Conservation (phyloP, 2,113 vertebrate genomes). For the Xenopus laevis region DNA sequence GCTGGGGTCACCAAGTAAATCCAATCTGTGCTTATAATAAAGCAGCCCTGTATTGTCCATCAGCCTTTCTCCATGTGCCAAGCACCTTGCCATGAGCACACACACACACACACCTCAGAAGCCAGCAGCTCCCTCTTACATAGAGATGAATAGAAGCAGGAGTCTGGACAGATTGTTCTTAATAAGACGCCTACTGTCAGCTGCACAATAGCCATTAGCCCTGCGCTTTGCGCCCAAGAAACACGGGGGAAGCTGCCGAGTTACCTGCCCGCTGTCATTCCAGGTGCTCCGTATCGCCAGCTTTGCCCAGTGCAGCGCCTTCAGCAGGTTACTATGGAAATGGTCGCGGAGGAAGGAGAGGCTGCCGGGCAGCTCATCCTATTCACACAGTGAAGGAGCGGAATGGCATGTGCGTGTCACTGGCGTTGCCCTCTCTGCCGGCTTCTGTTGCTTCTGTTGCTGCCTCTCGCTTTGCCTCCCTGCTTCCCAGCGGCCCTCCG, state of each 20-base stretch:
- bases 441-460: background rate
- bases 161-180: too few relatives aligned
- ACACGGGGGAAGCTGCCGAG: background rate
- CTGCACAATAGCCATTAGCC: background rate
- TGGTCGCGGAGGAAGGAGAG: slow-evolving; percentile 20
- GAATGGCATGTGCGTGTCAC: background rate
- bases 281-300: slow-evolving; percentile 27
- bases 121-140: too few relatives aligned
- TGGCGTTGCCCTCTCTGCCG: background rate
- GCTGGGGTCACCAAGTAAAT: too few relatives aligned
- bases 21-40: too few relatives aligned
- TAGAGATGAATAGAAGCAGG: background rate
- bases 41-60: too few relatives aligned
- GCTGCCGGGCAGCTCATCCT: slow-evolving; percentile 18
- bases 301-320: slow-evolving; percentile 24
- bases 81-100: too few relatives aligned
- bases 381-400: slow-evolving; percentile 28
- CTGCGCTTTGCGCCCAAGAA: too few relatives aligned
- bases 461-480: background rate
- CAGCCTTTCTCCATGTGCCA: too few relatives aligned
- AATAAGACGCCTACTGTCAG: background rate
- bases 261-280: slow-evolving; percentile 37
- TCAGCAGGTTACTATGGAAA: slow-evolving; percentile 40
- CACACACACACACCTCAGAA: background rate
- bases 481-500: slow-evolving; percentile 17